Evolutionary conservation across 2,797 vertebrate genomes (phyloP), one percentile per base, ranked within the genome.

Genomic region (Ctenosaura bakeri): DNA sequence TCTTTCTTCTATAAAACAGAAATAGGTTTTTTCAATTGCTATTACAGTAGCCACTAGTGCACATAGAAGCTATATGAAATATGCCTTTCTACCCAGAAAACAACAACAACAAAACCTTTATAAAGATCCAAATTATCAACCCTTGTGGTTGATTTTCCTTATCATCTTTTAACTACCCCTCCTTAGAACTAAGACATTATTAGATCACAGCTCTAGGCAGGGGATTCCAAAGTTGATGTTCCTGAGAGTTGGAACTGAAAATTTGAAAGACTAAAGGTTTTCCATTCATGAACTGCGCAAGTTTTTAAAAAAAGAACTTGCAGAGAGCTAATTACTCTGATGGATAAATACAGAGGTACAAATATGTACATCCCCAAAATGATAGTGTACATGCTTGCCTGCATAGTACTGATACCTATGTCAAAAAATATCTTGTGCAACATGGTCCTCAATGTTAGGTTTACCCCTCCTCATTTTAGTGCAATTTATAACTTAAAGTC

Each of bases 1-100:
- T 6, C 14, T 46, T 73, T 86, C 24, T 62, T 82, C 18, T 71
- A 82, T 69, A 80, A 81, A 0, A 8, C 84, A 90, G 93, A 92
- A 35, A 35, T 74, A 88, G 42, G 3, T n/a, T 13, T 62, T 89
- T 4, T 10, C 46, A 5, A 54, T 5, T 52, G 18, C 16, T 20
- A 86, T 66, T 77, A 86, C 2, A 24, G n/a, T 89, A 92, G 7
- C 4, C 82, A 38, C 5, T 78, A 76, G 2, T 54, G 82, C 83
- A 80, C 54, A 32, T 5, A 59, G 1, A 83, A 3, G 26, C 46
- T 50, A 50, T 87, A 80, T 22, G 71, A 46, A 9, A 6, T 73
- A 42, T 18, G 24, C 24, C 12, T 52, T 29, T 71, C 86, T 4
- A 46, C 42, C 42, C 2, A 46, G 42, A 46, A 46, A 46, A 4